Conservation (phyloP, 2,888 invertebrate species). For the Bugulina stolonifera region DNA sequence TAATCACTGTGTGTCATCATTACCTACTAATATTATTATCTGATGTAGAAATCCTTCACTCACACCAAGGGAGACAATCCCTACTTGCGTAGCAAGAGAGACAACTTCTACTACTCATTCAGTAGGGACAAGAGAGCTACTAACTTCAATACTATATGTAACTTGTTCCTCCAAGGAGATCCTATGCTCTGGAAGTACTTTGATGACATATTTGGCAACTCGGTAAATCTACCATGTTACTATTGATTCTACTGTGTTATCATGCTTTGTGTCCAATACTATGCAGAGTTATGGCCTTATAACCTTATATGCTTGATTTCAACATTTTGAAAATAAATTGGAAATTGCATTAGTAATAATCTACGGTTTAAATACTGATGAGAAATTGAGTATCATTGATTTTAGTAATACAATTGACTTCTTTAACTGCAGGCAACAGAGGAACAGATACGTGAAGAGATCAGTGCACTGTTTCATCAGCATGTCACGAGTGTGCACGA, state of each 20-base stretch:
- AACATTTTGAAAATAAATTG: too few relatives aligned
- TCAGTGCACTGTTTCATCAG: constrained; percentile 90
- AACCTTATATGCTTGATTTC: too few relatives aligned
- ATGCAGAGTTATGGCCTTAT: too few relatives aligned
- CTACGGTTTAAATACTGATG: too few relatives aligned
- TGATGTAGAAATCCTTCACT: neutral
- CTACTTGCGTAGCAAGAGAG: neutral
- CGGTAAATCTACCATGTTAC: too few relatives aligned
- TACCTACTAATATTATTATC: neutral
- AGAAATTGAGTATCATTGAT: too few relatives aligned
- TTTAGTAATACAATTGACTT: too few relatives aligned
- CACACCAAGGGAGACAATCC: constrained; percentile 19
- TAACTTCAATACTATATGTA: constrained; percentile 61
- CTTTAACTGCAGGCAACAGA: constrained; percentile 27
- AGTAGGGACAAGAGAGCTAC: constrained; percentile 30
- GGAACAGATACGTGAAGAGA: constrained; percentile 82
- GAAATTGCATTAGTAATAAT: too few relatives aligned
- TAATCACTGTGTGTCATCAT: neutral
- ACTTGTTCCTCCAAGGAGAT: constrained; percentile 94
- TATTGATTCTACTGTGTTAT: too few relatives aligned
- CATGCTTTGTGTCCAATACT: too few relatives aligned
- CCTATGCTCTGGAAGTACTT: constrained; percentile 76
- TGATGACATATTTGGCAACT: neutral
- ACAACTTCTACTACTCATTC: neutral
- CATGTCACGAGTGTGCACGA: constrained; percentile 89